phyloP scores from a whole-genome alignment of 2,888 invertebrate genomes.

The Odontocolon sp. region DNA sequence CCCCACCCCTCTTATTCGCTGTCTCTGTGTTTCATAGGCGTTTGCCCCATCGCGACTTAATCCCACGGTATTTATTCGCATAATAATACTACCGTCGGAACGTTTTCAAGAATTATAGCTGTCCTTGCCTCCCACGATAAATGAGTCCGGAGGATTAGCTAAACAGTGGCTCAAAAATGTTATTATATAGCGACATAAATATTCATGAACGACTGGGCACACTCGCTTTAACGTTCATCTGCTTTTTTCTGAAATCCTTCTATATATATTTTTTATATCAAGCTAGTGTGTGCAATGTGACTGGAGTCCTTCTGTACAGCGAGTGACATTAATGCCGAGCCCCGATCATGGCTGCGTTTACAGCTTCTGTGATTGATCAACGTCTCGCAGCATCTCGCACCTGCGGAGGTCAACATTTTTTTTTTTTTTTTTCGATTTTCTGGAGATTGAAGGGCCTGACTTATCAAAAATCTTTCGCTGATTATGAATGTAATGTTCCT shows the following conservation, averaged over 20 bases:
- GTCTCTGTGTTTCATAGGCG: conserved; percentile 66
- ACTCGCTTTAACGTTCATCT: conserved; percentile 64
- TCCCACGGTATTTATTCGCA: conserved; percentile 79
- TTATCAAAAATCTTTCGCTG: too few relatives aligned
- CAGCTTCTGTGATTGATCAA: too few relatives aligned
- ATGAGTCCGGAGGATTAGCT: conserved; percentile 81
- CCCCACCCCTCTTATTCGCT: conserved; percentile 53
- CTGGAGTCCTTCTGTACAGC: too few relatives aligned
- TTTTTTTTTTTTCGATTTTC: too few relatives aligned
- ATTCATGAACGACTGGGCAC: conserved; percentile 76
- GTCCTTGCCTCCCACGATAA: conserved; percentile 80
- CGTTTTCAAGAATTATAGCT: conserved; percentile 81
- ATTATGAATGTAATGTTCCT: too few relatives aligned
- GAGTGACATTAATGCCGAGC: too few relatives aligned
- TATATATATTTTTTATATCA: conserved; percentile 34
- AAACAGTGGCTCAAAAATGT: conserved; percentile 81
- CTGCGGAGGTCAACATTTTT: too few relatives aligned
- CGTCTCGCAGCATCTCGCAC: too few relatives aligned
- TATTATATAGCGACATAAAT: conserved; percentile 81
- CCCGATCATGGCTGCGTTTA: too few relatives aligned
- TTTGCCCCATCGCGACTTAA: conserved; percentile 71
- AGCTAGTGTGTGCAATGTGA: too few relatives aligned
- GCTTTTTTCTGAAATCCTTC: conserved; percentile 39
- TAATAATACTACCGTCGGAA: conserved; percentile 79
- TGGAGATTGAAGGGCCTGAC: too few relatives aligned